Conservation (phyloP, 2,113 vertebrate species). For the Vireo altiloquus region DNA sequence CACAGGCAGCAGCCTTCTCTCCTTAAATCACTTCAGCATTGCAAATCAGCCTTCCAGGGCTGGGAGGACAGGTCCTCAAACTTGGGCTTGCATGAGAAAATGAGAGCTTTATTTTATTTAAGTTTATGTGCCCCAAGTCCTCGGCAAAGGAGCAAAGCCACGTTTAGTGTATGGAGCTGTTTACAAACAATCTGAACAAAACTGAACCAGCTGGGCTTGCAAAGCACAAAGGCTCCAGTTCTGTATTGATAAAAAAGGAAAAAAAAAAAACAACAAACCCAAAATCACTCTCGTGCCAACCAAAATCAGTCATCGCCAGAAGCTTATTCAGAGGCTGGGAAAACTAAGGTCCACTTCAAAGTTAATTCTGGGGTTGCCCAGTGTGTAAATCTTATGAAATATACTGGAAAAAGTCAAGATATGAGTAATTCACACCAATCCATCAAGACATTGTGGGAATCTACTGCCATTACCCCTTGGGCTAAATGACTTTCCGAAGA, state of each 20-base stretch:
- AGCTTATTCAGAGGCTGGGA: not conserved
- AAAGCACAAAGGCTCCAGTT: not conserved
- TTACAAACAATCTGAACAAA: not conserved
- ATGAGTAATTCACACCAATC: not conserved
- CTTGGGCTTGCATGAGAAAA: not conserved
- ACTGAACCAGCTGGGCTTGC: not conserved
- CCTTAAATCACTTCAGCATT: not conserved
- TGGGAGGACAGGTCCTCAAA: not conserved
- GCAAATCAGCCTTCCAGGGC: not conserved
- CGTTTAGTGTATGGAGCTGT: not conserved
- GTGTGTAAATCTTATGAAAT: not conserved
- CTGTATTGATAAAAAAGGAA: not conserved
- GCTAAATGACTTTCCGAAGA: not conserved
- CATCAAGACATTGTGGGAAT: not conserved
- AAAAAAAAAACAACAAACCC: not conserved
- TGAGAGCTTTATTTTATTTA: not conserved
- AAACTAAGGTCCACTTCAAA: not conserved
- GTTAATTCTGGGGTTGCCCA: not conserved
- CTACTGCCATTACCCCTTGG: not conserved
- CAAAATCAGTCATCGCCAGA: not conserved
- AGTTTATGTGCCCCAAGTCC: not conserved
- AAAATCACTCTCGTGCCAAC: not conserved
- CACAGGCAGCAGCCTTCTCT: not conserved
- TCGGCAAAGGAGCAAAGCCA: not conserved
- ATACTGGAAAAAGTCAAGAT: not conserved